Evolutionary conservation across 2,888 invertebrate genomes (phyloP).

Genomic region (Prosopocoilus inquinatus): DNA sequence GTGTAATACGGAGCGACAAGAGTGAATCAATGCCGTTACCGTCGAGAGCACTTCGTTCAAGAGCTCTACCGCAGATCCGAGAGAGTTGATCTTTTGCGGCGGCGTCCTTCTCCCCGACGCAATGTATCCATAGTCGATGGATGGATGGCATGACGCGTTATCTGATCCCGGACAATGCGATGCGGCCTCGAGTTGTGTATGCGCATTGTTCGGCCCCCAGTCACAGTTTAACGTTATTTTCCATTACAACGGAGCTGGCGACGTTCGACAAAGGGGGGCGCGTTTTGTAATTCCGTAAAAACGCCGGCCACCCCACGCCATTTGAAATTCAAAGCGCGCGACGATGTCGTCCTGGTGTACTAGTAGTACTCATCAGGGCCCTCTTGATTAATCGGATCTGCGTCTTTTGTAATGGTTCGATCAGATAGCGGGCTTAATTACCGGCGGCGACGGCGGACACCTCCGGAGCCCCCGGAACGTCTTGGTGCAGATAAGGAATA

Average conservation of each 20-base stretch:
- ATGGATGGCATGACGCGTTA: conserved; percentile 3
- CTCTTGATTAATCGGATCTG: conserved; percentile 32
- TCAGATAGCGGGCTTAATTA: conserved; percentile 33
- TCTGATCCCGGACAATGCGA: conserved; percentile 17
- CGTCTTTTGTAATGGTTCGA: conserved; percentile 28
- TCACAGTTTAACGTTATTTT: conserved; percentile 41
- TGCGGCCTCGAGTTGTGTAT: conserved; percentile 13
- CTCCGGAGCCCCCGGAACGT: conserved; percentile 30
- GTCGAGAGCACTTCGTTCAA: conserved; percentile 16
- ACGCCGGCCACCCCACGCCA: conserved; percentile 34
- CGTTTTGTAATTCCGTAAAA: conserved; percentile 37
- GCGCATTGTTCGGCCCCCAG: conserved; percentile 17
- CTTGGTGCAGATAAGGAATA: conserved; percentile 28
- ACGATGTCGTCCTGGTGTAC: conserved; percentile 30
- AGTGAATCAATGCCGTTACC: conserved; percentile 1
- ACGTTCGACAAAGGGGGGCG: conserved; percentile 27
- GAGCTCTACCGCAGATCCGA: conserved; percentile 7
- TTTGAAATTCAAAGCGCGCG: conserved; percentile 44
- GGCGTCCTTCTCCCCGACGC: conserved; percentile 3
- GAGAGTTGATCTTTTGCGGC: conserved; percentile 11
- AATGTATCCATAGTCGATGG: background rate
- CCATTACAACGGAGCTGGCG: conserved; percentile 35
- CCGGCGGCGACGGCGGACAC: conserved; percentile 27
- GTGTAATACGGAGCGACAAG: too few species aligned
- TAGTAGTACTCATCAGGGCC: conserved; percentile 19